A percentile compares a stretch with the other conserved stretches of the same genome.
Evolutionary conservation across 1,140 invertebrate species (phyloP).

Genomic region (Drosophila aff.): DNA sequence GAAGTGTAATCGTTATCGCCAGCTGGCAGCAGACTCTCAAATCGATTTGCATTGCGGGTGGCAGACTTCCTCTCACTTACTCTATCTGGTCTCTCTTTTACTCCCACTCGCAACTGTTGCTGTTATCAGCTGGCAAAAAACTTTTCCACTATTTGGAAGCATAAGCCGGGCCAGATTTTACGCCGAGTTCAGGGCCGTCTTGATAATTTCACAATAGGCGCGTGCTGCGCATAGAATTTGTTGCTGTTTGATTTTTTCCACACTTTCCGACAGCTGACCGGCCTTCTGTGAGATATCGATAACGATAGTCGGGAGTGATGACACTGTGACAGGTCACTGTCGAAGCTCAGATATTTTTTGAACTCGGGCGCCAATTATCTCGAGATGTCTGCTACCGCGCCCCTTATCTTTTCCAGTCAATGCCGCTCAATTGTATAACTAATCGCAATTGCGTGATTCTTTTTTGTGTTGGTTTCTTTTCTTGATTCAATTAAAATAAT

Average conservation of each 20-base stretch:
- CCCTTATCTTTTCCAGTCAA: constrained; percentile 31
- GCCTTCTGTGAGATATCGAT: constrained; percentile 33
- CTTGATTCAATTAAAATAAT: constrained; percentile 1
- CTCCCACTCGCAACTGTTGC: constrained; percentile 15
- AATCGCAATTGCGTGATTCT: constrained; percentile 36
- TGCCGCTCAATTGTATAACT: constrained; percentile 28
- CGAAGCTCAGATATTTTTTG: constrained; percentile 23
- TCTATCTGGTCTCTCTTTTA: background rate
- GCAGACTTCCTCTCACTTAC: background rate
- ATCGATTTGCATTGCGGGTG: constrained; percentile 25
- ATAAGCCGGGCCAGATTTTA: constrained; percentile 3
- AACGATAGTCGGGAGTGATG: constrained; percentile 46
- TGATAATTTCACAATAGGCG: constrained; percentile 14
- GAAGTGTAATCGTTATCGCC: constrained; percentile 71
- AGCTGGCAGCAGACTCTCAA: constrained; percentile 48
- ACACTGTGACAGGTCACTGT: constrained; percentile 7
- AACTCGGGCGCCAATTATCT: constrained; percentile 28
- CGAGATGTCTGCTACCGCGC: constrained; percentile 2
- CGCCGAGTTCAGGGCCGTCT: constrained; percentile 60
- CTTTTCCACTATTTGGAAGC: constrained; percentile 41
- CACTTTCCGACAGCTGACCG: constrained; percentile 7
- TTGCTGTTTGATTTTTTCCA: background rate
- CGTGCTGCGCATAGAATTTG: constrained; percentile 9
- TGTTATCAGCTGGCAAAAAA: constrained; percentile 40
- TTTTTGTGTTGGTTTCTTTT: constrained; percentile 13